Evolutionary conservation across 2,797 vertebrate genomes (phyloP), one percentile per base, ranked within the genome.

Genomic region (Knipowitschia caucasica): DNA sequence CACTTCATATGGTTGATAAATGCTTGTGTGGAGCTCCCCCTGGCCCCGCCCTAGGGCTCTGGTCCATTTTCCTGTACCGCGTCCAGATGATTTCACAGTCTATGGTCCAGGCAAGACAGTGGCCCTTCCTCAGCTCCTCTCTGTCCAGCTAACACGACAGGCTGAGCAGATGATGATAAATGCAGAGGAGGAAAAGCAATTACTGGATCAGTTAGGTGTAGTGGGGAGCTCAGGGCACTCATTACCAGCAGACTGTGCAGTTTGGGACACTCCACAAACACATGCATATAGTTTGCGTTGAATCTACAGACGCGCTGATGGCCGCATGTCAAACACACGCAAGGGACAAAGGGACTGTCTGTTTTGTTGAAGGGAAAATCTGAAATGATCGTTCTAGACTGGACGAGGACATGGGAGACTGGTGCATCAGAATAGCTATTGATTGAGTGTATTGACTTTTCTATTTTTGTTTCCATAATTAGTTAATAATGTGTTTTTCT

Each of bases 121-220:
- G 46, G 70, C 36, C 43, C 7, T 12, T 46, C 34, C 23, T 12
- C 33, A 24, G 54, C 58, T 55, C 56, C 59, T 73, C 49, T 75
- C 71, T 60, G 67, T 74, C 76, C 79, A 67, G 73, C 74, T 84
- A 80, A 81, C 75, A 77, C 83, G 86, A 85, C 89, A 89, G 81
- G 75, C 69, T 38, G 15, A 70, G 77, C 79, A 88, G 81, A 89
- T 88, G 88, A 89, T 88, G 87, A 89, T 89, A 85, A 89, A 90
- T 89, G 86, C 81, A 81, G 83, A 84, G 78, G 83, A 81, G 81
- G 81, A 89, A 88, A 91, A 90, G 88, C 87, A 89, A 90, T 89
- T 87, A 90, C 80, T 80, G 83, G 73, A 83, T 80, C 85, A 83
- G 84, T 87, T 85, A 88, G 85, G 82, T 85, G 81, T 80, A 83